phyloP scores from a whole-genome alignment of 2,888 invertebrate genomes.

The Escarpia spicata region DNA sequence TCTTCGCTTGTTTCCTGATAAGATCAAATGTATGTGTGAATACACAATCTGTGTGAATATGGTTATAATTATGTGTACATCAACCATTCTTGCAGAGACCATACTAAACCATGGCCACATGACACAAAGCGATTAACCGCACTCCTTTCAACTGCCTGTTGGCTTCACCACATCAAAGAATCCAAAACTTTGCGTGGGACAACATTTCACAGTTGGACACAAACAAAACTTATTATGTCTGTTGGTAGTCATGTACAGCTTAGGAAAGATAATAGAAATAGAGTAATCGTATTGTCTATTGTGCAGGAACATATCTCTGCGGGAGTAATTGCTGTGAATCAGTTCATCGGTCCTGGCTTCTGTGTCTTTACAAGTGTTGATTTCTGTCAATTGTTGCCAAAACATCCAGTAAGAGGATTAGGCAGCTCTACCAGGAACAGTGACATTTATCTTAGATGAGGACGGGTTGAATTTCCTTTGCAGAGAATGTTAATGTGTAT shows the following conservation, averaged over 20 bases:
- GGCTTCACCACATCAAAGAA: conserved; percentile 16
- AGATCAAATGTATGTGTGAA: neutral
- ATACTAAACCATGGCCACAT: neutral
- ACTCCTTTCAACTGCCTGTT: neutral
- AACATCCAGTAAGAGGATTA: neutral
- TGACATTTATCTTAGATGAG: neutral
- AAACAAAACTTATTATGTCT: neutral
- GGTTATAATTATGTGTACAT: neutral
- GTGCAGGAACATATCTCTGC: neutral
- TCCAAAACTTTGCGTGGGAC: neutral
- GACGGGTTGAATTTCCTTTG: neutral
- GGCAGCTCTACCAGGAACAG: neutral
- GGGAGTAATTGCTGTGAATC: neutral
- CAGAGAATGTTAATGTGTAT: neutral
- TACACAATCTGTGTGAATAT: neutral
- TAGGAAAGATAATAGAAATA: neutral
- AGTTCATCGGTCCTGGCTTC: neutral
- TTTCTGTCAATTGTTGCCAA: neutral
- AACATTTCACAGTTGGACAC: neutral
- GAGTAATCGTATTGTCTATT: neutral
- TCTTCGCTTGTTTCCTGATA: neutral
- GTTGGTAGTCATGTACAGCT: neutral
- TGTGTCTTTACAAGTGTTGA: neutral
- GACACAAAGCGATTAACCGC: neutral
- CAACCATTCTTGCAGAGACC: neutral